Evolutionary conservation across 1,140 invertebrate genomes (phyloP).

Genomic region (Drosophila sechellia): DNA sequence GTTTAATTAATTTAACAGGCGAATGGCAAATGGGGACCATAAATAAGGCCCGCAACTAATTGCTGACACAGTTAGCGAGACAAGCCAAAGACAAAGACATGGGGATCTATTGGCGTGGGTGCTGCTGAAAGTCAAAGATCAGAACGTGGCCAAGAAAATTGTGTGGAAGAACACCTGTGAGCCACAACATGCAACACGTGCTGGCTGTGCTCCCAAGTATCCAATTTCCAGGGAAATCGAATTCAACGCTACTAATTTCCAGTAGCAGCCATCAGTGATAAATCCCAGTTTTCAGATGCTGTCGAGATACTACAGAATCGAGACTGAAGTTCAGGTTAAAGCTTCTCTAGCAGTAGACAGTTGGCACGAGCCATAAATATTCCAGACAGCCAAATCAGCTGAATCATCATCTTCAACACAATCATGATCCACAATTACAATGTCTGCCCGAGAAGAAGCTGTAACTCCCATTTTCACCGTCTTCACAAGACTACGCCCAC

Average conservation of each 20-base stretch:
- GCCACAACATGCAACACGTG: conserved; percentile 59
- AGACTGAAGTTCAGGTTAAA: conserved; percentile 25
- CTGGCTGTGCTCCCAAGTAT: conserved; percentile 23
- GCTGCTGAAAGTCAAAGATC: conserved; percentile 70
- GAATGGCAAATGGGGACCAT: conserved; percentile 70
- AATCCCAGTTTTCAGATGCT: conserved; percentile 59
- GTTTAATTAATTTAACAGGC: conserved; percentile 73
- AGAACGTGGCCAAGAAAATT: conserved; percentile 44
- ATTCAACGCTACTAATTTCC: conserved; percentile 52
- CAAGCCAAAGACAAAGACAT: conserved; percentile 69
- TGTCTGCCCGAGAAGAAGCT: conserved; percentile 37
- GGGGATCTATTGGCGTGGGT: conserved; percentile 61
- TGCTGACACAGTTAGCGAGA: conserved; percentile 78
- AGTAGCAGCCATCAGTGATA: conserved; percentile 65
- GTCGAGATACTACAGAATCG: conserved; percentile 23
- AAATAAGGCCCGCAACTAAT: conserved; percentile 77
- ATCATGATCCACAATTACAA: conserved; percentile 67
- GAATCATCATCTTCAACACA: conserved; percentile 64
- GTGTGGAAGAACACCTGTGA: conserved; percentile 61
- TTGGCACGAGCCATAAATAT: conserved; percentile 76
- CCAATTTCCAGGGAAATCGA: conserved; percentile 53
- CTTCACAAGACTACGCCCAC: conserved; percentile 57
- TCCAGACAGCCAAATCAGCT: conserved; percentile 63
- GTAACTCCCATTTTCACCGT: conserved; percentile 4
- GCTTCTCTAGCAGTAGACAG: conserved; percentile 12